Evolutionary conservation across 92 coral and sea anemone genomes (phyloP).

Genomic region (Epizoanthus illoricatus): DNA sequence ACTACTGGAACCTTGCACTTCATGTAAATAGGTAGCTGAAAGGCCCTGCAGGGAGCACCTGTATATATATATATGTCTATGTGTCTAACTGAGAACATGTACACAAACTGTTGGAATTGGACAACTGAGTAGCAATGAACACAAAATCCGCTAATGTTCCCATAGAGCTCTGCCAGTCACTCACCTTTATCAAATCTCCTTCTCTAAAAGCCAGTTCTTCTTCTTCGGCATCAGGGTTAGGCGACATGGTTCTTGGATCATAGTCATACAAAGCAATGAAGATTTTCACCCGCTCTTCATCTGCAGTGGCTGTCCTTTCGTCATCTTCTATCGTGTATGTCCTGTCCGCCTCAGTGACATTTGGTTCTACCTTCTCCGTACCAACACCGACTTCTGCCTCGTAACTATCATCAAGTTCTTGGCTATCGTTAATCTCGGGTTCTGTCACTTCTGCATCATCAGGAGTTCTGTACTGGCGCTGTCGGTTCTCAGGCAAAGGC

Average conservation of each 20-base stretch:
- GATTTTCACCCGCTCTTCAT: conserved; percentile 62
- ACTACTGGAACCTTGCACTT: too few species aligned
- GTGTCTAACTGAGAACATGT: too few species aligned
- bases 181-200: conserved; percentile 94
- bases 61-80: too few species aligned
- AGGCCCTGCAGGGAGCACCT: too few species aligned
- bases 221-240: conserved; percentile 94
- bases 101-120: too few species aligned
- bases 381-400: background rate
- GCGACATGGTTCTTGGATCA: conserved; percentile 91
- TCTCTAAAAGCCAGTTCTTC: conserved; percentile 91
- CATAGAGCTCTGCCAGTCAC: background rate
- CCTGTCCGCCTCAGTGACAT: conserved; percentile 34
- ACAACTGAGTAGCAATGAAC: too few species aligned
- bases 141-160: background rate
- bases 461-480: background rate
- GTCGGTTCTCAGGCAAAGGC: conserved; percentile 45
- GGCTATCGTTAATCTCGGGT: conserved; percentile 2
- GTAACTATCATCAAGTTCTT: conserved; percentile 22
- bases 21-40: too few species aligned
- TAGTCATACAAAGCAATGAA: conserved; percentile 92
- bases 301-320: conserved; percentile 36
- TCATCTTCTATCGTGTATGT: conserved; percentile 52
- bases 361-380: conserved; percentile 16
- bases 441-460: conserved; percentile 16